Evolutionary conservation across 2,113 vertebrate species (phyloP).

Genomic region (Rhadina sibilatrix): DNA sequence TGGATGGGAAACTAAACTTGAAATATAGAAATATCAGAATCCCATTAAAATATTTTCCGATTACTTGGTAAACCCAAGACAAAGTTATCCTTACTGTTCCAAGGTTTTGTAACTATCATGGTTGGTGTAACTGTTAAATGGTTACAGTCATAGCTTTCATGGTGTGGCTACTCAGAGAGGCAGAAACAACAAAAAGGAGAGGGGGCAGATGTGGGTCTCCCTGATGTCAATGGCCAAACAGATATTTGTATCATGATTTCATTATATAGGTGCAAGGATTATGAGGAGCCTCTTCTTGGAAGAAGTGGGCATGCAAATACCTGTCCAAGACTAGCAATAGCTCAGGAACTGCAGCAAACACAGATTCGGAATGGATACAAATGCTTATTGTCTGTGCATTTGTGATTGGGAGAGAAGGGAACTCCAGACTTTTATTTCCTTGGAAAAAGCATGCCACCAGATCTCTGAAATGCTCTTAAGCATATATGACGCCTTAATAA

Average conservation of each 20-base stretch:
- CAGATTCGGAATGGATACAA: not conserved
- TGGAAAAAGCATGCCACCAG: not conserved
- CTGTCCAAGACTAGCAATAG: not conserved
- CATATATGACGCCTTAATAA: not conserved
- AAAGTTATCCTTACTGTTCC: not conserved
- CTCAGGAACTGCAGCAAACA: not conserved
- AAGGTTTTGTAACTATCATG: not conserved
- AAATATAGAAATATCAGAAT: not conserved
- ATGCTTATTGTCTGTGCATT: not conserved
- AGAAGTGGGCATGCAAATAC: not conserved
- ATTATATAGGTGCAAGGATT: not conserved
- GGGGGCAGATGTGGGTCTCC: not conserved
- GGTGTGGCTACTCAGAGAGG: not conserved
- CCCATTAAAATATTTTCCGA: not conserved
- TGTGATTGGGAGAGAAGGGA: not conserved
- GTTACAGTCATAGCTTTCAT: not conserved
- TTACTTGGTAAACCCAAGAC: not conserved
- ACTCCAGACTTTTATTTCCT: not conserved
- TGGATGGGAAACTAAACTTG: not conserved
- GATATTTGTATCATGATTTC: not conserved
- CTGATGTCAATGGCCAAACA: not conserved
- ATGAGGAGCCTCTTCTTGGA: not conserved
- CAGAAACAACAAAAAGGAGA: not conserved
- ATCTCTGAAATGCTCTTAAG: not conserved
- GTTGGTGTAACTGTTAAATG: not conserved